phyloP scores from a whole-genome alignment of 2,797 vertebrate species.

The Channa striata region DNA sequence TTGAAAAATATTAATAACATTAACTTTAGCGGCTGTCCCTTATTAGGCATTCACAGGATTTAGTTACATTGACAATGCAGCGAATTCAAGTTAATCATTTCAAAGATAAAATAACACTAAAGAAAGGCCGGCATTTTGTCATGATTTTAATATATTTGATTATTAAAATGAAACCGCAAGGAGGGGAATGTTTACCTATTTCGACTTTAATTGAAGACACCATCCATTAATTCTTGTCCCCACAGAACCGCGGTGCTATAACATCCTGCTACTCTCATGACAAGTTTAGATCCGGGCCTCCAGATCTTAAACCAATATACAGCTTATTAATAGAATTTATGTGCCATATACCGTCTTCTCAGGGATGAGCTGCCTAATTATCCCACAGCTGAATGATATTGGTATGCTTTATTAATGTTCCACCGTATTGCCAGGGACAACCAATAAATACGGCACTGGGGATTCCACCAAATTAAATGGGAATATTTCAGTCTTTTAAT shows the following conservation, averaged over 20 bases:
- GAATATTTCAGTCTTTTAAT: conserved; percentile 81
- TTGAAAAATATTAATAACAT: neutral
- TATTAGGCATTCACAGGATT: conserved; percentile 5
- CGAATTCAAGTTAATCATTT: conserved; percentile 27
- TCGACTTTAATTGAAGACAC: conserved; percentile 56
- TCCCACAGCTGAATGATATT: conserved; percentile 77
- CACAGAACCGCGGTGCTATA: conserved; percentile 59
- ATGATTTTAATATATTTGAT: conserved; percentile 44
- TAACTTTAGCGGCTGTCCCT: neutral
- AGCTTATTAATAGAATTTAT: conserved; percentile 86
- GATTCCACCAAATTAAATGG: conserved; percentile 77
- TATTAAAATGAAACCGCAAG: conserved; percentile 34
- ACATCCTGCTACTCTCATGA: conserved; percentile 67
- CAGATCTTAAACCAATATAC: conserved; percentile 80
- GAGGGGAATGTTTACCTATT: conserved; percentile 53
- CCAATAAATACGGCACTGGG: conserved; percentile 79
- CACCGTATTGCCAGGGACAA: conserved; percentile 74
- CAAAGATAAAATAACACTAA: conserved; percentile 35
- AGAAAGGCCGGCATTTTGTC: conserved; percentile 18
- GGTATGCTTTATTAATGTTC: conserved; percentile 81
- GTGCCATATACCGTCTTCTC: conserved; percentile 74
- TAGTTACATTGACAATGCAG: conserved; percentile 24
- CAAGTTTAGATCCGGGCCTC: conserved; percentile 69
- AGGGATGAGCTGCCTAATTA: conserved; percentile 77
- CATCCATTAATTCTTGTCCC: conserved; percentile 61